Conservation (phyloP, 2,797 vertebrate species). For the Coracias cyanogaster region DNA sequence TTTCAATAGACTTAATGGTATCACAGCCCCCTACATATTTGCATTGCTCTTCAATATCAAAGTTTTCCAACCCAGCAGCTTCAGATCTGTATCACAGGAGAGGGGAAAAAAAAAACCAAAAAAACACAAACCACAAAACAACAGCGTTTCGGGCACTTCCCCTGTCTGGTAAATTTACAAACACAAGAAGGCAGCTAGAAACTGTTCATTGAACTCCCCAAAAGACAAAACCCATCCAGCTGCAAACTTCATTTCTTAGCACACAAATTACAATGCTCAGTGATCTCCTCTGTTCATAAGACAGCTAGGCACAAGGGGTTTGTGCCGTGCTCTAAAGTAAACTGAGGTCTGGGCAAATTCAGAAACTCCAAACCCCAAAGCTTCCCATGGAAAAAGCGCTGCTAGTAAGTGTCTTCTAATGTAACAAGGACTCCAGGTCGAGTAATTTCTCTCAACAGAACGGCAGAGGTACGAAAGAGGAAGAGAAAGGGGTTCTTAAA, state of each 20-base stretch:
- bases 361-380: not conserved
- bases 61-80: not conserved
- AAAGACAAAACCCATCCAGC: not conserved
- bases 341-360: not conserved
- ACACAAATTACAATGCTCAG: not conserved
- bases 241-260: not conserved
- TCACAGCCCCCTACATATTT: not conserved
- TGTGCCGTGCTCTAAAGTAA: not conserved
- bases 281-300: not conserved
- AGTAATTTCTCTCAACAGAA: not conserved
- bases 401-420: not conserved
- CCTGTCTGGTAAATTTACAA: not conserved
- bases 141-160: not conserved
- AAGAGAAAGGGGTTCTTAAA: not conserved
- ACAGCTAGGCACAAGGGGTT: accelerated
- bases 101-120: accelerated
- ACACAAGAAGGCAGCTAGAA: not conserved
- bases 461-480: not conserved
- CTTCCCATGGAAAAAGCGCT: not conserved
- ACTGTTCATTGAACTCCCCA: not conserved
- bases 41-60: not conserved
- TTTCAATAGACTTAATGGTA: not conserved
- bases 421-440: accelerated
- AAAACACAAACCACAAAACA: not conserved
- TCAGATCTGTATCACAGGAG: not conserved